Percentiles rank a stretch among this genome's conserved stretches.
phyloP scores from a whole-genome alignment of 2,888 invertebrate species.

The Epirrhoe alternata region DNA sequence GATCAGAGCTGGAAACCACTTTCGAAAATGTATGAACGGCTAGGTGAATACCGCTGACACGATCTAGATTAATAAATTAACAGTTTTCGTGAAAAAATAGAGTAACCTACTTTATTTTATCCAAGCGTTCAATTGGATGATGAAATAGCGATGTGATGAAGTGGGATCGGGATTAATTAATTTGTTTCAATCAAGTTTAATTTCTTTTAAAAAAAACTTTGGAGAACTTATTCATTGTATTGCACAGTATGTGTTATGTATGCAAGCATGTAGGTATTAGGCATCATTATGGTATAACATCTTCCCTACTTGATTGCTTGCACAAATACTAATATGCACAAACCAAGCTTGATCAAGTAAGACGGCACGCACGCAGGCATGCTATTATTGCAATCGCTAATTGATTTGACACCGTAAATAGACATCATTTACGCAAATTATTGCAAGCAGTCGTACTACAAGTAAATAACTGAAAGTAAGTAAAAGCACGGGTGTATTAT shows the following conservation, averaged over 20 bases:
- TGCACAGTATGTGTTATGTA: neutral
- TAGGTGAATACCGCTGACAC: constrained; percentile 40
- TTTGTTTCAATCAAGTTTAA: neutral
- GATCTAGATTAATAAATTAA: constrained; percentile 42
- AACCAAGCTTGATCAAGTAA: neutral
- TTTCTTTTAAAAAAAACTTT: neutral
- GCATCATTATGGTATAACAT: neutral
- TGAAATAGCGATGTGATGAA: constrained; percentile 3
- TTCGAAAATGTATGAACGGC: constrained; percentile 43
- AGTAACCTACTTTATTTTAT: constrained; percentile 7
- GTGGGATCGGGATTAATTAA: neutral
- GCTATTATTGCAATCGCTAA: neutral
- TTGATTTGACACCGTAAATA: neutral
- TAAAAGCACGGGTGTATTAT: no score
- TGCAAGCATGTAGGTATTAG: neutral
- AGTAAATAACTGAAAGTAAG: neutral
- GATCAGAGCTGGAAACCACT: constrained; percentile 32
- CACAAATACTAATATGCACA: neutral
- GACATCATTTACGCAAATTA: neutral
- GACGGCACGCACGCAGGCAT: neutral
- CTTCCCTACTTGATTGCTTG: neutral
- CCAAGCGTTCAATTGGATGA: neutral
- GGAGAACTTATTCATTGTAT: neutral
- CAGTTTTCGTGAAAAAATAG: constrained; percentile 12
- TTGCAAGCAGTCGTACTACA: neutral